phyloP scores from a whole-genome alignment of 2,113 vertebrate species.

The Butorides virescens region DNA sequence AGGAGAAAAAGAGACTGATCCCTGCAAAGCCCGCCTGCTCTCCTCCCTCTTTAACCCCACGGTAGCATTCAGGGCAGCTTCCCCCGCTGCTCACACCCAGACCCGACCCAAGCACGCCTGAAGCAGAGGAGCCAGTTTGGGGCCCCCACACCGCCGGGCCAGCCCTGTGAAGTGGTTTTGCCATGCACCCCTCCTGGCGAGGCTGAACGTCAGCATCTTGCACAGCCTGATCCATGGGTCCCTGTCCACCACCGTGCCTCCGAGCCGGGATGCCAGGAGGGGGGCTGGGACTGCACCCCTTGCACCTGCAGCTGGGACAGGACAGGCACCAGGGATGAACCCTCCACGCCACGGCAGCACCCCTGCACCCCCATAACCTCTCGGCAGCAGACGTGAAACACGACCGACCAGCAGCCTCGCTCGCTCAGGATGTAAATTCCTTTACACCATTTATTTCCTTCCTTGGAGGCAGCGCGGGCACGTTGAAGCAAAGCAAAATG shows the following conservation, averaged over 20 bases:
- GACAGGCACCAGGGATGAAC: rapidly evolving
- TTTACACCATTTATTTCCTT: slow-evolving; percentile 10
- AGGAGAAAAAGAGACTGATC: background rate
- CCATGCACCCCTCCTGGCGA: background rate
- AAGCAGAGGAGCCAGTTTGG: background rate
- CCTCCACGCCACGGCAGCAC: background rate
- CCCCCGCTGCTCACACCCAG: background rate
- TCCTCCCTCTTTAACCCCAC: background rate
- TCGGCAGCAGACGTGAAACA: background rate
- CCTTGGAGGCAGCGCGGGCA: background rate
- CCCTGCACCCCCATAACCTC: background rate
- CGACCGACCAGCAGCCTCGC: background rate
- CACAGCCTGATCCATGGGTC: background rate
- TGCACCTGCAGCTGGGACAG: rapidly evolving
- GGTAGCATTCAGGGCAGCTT: background rate
- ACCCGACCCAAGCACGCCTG: background rate
- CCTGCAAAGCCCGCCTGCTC: background rate
- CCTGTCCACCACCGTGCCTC: rapidly evolving
- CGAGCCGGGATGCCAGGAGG: rapidly evolving
- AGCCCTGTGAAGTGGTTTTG: background rate
- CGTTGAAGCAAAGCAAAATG: background rate
- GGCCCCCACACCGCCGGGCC: rapidly evolving
- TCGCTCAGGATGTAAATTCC: background rate
- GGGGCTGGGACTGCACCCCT: background rate
- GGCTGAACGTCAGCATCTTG: background rate